Evolutionary conservation across 2,797 vertebrate genomes (phyloP).

Genomic region (Ctenopoma multispine): DNA sequence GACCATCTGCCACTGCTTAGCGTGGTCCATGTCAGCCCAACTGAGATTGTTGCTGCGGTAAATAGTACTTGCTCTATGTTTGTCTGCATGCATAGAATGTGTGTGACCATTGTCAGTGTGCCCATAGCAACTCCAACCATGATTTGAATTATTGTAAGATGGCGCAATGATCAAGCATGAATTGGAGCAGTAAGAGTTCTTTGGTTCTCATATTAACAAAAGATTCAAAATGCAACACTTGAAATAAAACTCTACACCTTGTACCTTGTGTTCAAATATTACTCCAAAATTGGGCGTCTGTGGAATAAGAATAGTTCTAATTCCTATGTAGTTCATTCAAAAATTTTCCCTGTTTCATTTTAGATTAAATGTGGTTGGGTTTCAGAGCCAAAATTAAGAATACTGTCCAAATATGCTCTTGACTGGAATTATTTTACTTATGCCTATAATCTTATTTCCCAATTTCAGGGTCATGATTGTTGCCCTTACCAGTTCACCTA

Average conservation of each 20-base stretch:
- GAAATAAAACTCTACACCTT: no score
- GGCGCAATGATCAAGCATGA: background rate
- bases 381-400: no score
- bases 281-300: no score
- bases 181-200: no score
- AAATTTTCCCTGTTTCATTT: no score
- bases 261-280: no score
- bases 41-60: conserved; percentile 81
- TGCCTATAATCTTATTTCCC: background rate
- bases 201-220: no score
- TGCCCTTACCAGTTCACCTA: conserved; percentile 85
- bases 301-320: no score
- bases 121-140: background rate
- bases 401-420: no score
- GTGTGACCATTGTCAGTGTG: background rate
- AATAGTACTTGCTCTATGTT: conserved; percentile 35
- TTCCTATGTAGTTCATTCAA: no score
- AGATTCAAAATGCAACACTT: no score
- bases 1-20: conserved; percentile 75
- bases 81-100: conserved; percentile 7
- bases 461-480: conserved; percentile 84
- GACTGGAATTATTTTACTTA: background rate
- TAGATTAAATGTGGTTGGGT: background rate
- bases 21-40: conserved; percentile 79
- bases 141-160: background rate